Evolutionary conservation across 2,113 vertebrate species (phyloP).

Genomic region (Sinocyclocheilus maitianheensis): DNA sequence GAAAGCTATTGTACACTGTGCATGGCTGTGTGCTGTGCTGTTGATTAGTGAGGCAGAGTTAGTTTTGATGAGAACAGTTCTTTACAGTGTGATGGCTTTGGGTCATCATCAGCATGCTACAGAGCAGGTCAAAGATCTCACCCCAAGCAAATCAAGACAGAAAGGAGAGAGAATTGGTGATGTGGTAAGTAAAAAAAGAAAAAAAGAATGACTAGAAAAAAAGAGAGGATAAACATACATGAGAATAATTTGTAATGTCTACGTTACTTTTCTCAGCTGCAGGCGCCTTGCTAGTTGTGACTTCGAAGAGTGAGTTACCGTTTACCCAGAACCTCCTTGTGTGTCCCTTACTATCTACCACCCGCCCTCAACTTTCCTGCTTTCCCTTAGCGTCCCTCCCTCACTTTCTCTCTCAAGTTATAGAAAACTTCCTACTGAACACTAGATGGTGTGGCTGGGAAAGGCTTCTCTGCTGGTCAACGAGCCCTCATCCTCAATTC

Average conservation of each 20-base stretch:
- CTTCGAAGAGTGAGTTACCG: slow-evolving; percentile 69
- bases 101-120: slow-evolving; percentile 47
- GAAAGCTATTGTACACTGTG: slow-evolving; percentile 30
- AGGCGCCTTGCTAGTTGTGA: slow-evolving; percentile 74
- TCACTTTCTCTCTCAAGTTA: slow-evolving; percentile 68
- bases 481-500: slow-evolving; percentile 24
- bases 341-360: slow-evolving; percentile 67
- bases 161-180: slow-evolving; percentile 57
- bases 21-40: slow-evolving; percentile 19
- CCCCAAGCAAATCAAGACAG: slow-evolving; percentile 44
- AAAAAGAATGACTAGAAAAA: slow-evolving; percentile 46
- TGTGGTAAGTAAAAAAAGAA: slow-evolving; percentile 27
- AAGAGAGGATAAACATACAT: slow-evolving; percentile 62
- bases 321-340: slow-evolving; percentile 58
- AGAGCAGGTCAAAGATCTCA: slow-evolving; percentile 31
- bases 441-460: slow-evolving; percentile 93
- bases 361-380: slow-evolving; percentile 53
- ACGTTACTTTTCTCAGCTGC: slow-evolving; percentile 74
- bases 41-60: slow-evolving; percentile 39
- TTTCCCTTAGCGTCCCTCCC: slow-evolving; percentile 48
- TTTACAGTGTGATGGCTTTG: slow-evolving; percentile 35
- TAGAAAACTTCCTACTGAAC: slow-evolving; percentile 83
- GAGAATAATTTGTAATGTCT: slow-evolving; percentile 69
- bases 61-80: slow-evolving; percentile 50
- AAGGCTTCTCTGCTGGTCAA: slow-evolving; percentile 81